Evolutionary conservation across 2,888 invertebrate species (phyloP).

Genomic region (Melinaea menophilus): DNA sequence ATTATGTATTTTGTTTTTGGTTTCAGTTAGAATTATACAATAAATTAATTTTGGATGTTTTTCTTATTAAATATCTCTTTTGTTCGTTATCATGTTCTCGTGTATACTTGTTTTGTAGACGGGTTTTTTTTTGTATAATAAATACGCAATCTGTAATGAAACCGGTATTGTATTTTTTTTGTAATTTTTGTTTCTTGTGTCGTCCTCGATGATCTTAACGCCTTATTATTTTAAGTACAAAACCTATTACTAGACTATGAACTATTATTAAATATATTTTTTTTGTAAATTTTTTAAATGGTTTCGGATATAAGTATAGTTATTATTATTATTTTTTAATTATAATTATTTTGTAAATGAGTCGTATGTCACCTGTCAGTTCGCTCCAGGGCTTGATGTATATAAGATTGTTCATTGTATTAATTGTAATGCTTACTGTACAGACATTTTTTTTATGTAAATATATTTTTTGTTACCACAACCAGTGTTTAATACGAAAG

Average conservation of each 20-base stretch:
- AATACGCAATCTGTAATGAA: neutral
- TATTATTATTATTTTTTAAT: conserved; percentile 15
- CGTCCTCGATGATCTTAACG: conserved; percentile 50
- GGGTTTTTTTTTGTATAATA: neutral
- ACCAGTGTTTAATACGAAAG: conserved; percentile 29
- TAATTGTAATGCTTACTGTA: conserved; percentile 21
- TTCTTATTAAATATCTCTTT: too few relatives aligned
- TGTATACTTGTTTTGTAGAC: conserved; percentile 7
- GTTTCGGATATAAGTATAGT: conserved; percentile 29
- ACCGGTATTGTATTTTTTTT: conserved; percentile 11
- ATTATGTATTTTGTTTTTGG: too few relatives aligned
- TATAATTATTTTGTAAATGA: conserved; percentile 19
- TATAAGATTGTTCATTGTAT: conserved; percentile 21
- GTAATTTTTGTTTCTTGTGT: conserved; percentile 59
- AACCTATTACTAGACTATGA: conserved; percentile 44
- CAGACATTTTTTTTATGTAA: conserved; percentile 52
- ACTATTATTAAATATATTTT: conserved; percentile 40
- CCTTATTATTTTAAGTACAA: conserved; percentile 66
- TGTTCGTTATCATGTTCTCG: neutral
- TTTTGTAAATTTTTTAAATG: conserved; percentile 29
- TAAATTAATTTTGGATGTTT: too few relatives aligned
- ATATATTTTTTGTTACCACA: conserved; percentile 69
- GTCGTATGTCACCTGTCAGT: conserved; percentile 15
- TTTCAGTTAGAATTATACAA: too few relatives aligned
- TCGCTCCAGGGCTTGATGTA: conserved; percentile 18